Base-by-base conservation (phyloP, 2,113 vertebrate genomes). In the Charina bottae region DNA sequence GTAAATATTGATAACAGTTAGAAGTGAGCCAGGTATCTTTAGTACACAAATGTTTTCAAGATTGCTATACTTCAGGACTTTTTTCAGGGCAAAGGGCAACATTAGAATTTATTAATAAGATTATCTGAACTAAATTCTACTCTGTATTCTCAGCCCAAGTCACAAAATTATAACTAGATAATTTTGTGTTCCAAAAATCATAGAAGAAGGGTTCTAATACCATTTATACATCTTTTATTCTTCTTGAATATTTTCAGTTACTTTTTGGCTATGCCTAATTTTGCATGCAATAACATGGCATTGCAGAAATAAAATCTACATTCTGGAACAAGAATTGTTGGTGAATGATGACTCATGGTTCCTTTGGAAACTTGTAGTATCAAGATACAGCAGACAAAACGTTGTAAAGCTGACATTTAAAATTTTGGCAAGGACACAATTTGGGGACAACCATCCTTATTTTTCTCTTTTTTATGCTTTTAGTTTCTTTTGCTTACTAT, bases 71-170 rank as follows among this genome's bases (percentile, higher is more conserved):
- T 94, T 92, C 23, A 15, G 87, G 26, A 1, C 90, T 95, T 90
- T 94, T 94, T 95, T 78, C n/a, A 42, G 26, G 23, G 58, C 37
- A 92, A 94, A 95, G 93, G 94, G 54, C 89, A 95, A 90, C 85
- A 24, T 46, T 94, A 23, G 55, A 92, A 93, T 94, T 94, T 90
- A 92, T 88, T 89, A 91, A 83, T 83, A 92, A 92, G 2, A 13
- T 28, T 87, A 58, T 94, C 94, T 94, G 94, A 96, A 94, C 94
- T 94, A 95, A 92, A 94, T 89, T 93, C 53, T 93, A 89, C 78
- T 56, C 49, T 92, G 56, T 93, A 42, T 59, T 94, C 87, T 92
- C 90, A 85, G 93, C 93, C 93, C 90, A 95, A 91, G 68, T 0
- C 0, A 93, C 94, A 95, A 94, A 92, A 85, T 93, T 92, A 92